A percentile compares a stretch with the other conserved stretches of the same genome.
Conservation (phyloP, 2,888 invertebrate species). For the Strigamia crassipes region DNA sequence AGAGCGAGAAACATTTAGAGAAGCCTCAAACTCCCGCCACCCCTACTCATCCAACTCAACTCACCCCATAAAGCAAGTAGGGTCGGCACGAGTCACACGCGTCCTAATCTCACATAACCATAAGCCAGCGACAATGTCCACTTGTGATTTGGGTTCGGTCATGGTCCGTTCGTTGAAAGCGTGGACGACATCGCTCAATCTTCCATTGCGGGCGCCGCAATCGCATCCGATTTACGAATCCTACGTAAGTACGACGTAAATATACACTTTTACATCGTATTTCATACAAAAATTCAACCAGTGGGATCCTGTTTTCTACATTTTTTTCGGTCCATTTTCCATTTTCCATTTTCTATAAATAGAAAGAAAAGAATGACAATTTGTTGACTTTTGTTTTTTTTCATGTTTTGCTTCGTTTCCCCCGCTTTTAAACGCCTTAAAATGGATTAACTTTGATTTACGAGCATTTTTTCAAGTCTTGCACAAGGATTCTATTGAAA, state of each 20-base stretch:
- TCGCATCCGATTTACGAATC: slow-evolving; percentile 6
- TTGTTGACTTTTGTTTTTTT: too few relatives aligned
- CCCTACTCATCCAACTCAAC: background rate
- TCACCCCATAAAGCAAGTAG: background rate
- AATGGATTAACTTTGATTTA: too few relatives aligned
- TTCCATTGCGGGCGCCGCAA: slow-evolving; percentile 3
- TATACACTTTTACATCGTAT: too few relatives aligned
- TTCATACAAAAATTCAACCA: too few relatives aligned
- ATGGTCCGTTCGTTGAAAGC: slow-evolving; percentile 37
- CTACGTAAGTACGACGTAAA: slow-evolving; percentile 25
- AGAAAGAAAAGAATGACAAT: too few relatives aligned
- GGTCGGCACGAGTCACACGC: background rate
- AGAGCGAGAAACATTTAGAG: background rate
- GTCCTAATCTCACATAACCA: background rate
- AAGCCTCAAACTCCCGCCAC: background rate
- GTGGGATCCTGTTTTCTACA: too few relatives aligned
- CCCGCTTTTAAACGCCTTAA: too few relatives aligned
- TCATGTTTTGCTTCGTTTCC: too few relatives aligned
- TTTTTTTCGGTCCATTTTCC: too few relatives aligned
- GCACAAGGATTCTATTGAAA: too few relatives aligned
- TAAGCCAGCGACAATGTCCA: background rate
- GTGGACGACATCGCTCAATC: background rate
- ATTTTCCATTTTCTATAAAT: too few relatives aligned
- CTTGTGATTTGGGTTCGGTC: background rate
- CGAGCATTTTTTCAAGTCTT: too few relatives aligned